phyloP scores from a whole-genome alignment of 1,140 invertebrate genomes.

The Nymphalis io region DNA sequence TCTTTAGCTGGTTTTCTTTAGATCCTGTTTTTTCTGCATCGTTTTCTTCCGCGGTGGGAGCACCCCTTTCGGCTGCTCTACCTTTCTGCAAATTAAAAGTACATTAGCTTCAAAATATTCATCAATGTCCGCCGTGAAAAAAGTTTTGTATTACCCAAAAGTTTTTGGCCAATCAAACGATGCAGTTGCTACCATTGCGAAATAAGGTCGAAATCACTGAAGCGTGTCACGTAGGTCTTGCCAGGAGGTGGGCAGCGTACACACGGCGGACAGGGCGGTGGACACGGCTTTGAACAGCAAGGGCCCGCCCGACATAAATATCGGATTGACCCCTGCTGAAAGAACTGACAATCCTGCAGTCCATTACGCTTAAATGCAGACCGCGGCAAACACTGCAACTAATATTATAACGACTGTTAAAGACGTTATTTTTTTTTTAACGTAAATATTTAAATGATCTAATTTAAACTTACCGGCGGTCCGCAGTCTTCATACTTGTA shows the following conservation, averaged over 20 bases:
- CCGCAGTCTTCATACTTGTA: slow-evolving; percentile 79
- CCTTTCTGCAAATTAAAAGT: slow-evolving; percentile 54
- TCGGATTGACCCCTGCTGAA: slow-evolving; percentile 74
- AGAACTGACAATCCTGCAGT: slow-evolving; percentile 76
- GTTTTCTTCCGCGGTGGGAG: slow-evolving; percentile 52
- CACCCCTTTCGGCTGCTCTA: slow-evolving; percentile 43
- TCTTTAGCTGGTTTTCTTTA: slow-evolving; percentile 71
- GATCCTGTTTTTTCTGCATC: slow-evolving; percentile 65
- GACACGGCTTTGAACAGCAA: slow-evolving; percentile 60
- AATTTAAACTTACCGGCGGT: slow-evolving; percentile 59
- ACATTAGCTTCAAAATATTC: slow-evolving; percentile 5
- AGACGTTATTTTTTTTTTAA: not conserved
- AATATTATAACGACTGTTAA: slow-evolving; percentile 10
- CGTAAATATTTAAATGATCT: slow-evolving; percentile 38
- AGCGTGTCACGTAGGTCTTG: slow-evolving; percentile 74
- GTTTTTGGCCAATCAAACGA: slow-evolving; percentile 34
- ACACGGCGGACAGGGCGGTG: slow-evolving; percentile 70
- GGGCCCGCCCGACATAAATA: slow-evolving; percentile 70
- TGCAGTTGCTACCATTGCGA: slow-evolving; percentile 67
- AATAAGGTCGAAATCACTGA: slow-evolving; percentile 72
- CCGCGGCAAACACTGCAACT: slow-evolving; percentile 75
- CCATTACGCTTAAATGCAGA: slow-evolving; percentile 80
- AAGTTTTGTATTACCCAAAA: slow-evolving; percentile 54
- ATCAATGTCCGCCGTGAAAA: slow-evolving; percentile 56
- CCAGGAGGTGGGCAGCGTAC: slow-evolving; percentile 70